Conservation (phyloP, 2,888 invertebrate species). For the Gandaritis pyraliata region DNA sequence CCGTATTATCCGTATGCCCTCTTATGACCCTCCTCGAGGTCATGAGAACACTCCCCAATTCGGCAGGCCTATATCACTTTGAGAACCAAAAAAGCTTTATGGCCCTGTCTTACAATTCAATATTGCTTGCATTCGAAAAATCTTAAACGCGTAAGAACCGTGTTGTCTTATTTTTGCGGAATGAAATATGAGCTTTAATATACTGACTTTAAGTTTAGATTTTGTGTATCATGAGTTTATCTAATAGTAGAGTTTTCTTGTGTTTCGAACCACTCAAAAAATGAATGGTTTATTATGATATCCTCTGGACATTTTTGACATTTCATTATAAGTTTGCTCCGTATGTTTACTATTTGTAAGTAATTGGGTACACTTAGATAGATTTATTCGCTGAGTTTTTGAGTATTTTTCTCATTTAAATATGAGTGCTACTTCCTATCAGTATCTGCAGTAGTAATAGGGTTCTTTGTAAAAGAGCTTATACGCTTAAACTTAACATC, state of each 20-base stretch:
- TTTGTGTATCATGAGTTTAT: not conserved
- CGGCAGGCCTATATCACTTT: slow-evolving; percentile 6
- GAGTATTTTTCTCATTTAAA: not conserved
- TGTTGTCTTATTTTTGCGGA: not conserved
- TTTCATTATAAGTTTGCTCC: slow-evolving; percentile 54
- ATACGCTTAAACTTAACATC: no score
- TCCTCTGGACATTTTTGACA: slow-evolving; percentile 54
- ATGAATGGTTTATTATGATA: slow-evolving; percentile 63
- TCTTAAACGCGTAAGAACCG: not conserved
- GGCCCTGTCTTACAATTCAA: not conserved
- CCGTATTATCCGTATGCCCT: slow-evolving; percentile 25
- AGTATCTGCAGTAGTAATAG: no score
- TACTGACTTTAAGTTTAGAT: slow-evolving; percentile 5
- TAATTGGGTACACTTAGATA: slow-evolving; percentile 40
- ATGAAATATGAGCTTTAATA: slow-evolving; percentile 12
- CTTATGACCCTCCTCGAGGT: slow-evolving; percentile 31
- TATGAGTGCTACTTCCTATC: no score
- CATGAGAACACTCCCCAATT: slow-evolving; percentile 28
- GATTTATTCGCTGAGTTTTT: not conserved
- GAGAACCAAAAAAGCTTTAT: slow-evolving; percentile 10
- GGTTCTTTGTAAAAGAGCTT: no score
- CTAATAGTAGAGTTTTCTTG: slow-evolving; percentile 23
- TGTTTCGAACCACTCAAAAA: slow-evolving; percentile 48
- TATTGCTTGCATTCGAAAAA: not conserved
- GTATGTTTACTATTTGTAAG: slow-evolving; percentile 36